These are phyloP conservation scores for Leptosomus discolor DNA, from an alignment of 2,113 vertebrate genomes.

Conservation along the genomic window DNA sequence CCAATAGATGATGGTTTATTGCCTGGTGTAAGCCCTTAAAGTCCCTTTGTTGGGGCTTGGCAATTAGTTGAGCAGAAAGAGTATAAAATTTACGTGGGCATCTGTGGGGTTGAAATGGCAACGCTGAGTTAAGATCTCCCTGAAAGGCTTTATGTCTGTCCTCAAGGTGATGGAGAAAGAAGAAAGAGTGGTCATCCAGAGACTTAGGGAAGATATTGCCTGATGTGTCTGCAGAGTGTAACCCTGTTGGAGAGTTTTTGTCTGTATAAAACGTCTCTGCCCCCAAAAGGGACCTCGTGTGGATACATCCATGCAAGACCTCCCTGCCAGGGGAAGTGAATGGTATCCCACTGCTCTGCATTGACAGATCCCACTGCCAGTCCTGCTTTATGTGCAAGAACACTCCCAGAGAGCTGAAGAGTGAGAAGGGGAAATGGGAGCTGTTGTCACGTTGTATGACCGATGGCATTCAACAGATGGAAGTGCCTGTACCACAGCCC, in stretches of 20 bases:
- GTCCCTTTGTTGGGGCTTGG: not conserved
- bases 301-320: not conserved
- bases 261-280: not conserved
- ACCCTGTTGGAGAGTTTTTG: not conserved
- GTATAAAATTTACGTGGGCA: not conserved
- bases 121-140: not conserved
- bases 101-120: not conserved
- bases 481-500: not conserved
- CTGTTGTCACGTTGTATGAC: not conserved
- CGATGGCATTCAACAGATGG: not conserved
- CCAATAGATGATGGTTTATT: constrained; percentile 19
- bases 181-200: not conserved
- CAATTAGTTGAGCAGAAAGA: constrained; percentile 6
- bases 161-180: not conserved
- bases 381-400: not conserved
- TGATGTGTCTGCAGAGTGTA: not conserved
- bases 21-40: constrained; percentile 6
- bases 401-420: not conserved
- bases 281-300: not conserved
- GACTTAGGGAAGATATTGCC: not conserved
- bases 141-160: not conserved
- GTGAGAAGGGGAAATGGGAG: not conserved
- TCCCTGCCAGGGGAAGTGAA: not conserved
- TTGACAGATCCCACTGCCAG: not conserved
- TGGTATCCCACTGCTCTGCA: not conserved